Evolutionary conservation across 2,888 invertebrate species (phyloP), one percentile per base, ranked within the genome.

Genomic region (Gymnoscelis rufifasciata): DNA sequence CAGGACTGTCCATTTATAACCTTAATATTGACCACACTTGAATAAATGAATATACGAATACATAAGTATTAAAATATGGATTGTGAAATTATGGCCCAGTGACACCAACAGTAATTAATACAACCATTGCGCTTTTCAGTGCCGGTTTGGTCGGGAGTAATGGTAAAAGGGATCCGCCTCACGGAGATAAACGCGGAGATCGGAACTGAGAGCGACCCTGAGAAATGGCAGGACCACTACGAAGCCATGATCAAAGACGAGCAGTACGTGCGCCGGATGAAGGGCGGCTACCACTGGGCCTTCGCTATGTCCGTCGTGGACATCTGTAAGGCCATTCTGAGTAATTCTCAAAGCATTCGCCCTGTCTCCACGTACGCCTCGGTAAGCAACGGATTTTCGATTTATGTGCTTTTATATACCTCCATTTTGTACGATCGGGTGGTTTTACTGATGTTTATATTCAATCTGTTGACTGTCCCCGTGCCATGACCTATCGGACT

Each of bases 191-290:
- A 33, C 31, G 14, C 15, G 5, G 31, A 33, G 31, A 33, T 33
- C 5, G 31, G 31, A n/a, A 15, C 5, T 14, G 31, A 33, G 31
- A 81, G 90, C 0, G 95, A 95, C 73, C 82, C 89, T 4, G 95
- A 95, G 70, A 89, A 92, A 38, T 95, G 93, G 93, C 78, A 87
- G 38, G 90, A 92, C n/a, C 4, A n/a, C 14, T 33, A 30, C 66
- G 95, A 28, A 95, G 95, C 74, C 90, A 90, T 52, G 90, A 94
- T 65, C 8, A 13, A n/a, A 5, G 31, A 33, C 7, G 31, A 33
- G 10, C 31, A 33, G 15, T 1, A 14, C 6, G 31, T 33, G 15
- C 31, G 31, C 8, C 14, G 6, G n/a, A 8, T 15, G 15, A 33
- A 33, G 14, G 31, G 95, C 95, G 6, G 91, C 95, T 4, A 83